These are phyloP conservation scores for Ceratina calcarata DNA, from an alignment of 1,140 invertebrate species.

Conservation along the genomic window DNA sequence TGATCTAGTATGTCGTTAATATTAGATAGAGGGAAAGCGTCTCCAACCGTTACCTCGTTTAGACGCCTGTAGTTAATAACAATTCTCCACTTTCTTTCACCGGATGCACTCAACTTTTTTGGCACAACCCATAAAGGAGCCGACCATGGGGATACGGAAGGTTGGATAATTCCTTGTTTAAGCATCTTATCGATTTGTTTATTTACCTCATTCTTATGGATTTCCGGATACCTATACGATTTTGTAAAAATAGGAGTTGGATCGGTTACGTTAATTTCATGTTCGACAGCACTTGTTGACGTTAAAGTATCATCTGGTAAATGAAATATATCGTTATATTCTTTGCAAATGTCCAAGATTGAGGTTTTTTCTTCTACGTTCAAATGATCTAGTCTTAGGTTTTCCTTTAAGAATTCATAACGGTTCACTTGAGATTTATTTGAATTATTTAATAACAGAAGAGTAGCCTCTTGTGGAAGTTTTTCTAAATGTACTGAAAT, in stretches of 20 bases:
- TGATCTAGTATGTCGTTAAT: no score
- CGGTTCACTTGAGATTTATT: not conserved
- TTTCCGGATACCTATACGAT: not conserved
- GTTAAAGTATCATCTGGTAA: not conserved
- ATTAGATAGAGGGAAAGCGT: constrained; percentile 12
- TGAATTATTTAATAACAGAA: not conserved
- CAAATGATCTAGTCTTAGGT: constrained; percentile 8
- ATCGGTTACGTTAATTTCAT: not conserved
- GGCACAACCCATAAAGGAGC: constrained; percentile 27
- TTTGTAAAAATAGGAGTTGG: not conserved
- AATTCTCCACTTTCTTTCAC: not conserved
- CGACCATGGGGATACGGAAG: constrained; percentile 1
- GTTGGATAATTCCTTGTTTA: constrained; percentile 7
- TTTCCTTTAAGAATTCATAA: not conserved
- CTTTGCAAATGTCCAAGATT: not conserved
- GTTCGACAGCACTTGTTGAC: not conserved
- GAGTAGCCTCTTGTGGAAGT: not conserved
- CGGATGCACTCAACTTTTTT: not conserved
- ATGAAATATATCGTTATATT: constrained; percentile 6
- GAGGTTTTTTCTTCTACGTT: not conserved
- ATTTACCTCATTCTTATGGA: not conserved
- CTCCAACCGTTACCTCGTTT: constrained; percentile 18
- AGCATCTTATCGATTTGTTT: constrained; percentile 17
- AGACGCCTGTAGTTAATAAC: constrained; percentile 11
- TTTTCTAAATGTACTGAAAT: not conserved